Conservation (phyloP, 2,113 vertebrate genomes). For the Rhineura floridana region DNA sequence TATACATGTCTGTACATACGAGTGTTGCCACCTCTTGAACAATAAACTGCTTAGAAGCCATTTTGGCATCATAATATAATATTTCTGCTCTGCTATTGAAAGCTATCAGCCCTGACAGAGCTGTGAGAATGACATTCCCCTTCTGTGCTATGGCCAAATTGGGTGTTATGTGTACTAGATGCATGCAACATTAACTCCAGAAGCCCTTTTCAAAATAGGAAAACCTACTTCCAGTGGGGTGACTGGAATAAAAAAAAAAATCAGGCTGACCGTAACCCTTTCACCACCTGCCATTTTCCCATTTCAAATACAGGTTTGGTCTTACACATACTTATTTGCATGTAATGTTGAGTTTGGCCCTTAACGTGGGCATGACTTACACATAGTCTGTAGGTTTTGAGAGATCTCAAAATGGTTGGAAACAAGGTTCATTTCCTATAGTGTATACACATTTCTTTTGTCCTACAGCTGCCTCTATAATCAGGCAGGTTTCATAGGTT, state of each 20-base stretch:
- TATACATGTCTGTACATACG: too few species aligned
- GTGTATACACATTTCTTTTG: neutral
- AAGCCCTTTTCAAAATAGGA: neutral
- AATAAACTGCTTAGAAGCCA: too few species aligned
- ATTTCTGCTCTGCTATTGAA: neutral
- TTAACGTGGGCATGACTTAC: too few species aligned
- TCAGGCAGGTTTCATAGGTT: too few species aligned
- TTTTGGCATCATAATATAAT: too few species aligned
- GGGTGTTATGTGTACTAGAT: neutral
- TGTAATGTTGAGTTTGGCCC: neutral
- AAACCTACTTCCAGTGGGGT: neutral
- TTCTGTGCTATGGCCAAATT: neutral
- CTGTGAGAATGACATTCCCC: neutral
- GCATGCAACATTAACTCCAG: too few species aligned
- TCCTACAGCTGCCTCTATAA: neutral
- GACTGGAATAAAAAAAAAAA: neutral
- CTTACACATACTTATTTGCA: neutral
- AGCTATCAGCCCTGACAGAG: neutral
- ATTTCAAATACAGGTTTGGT: neutral
- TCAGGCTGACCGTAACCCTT: neutral
- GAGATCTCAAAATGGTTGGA: neutral
- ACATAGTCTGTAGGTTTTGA: neutral
- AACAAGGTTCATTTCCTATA: neutral
- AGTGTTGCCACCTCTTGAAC: too few species aligned
- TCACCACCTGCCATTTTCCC: too few species aligned